Evolutionary conservation across 2,888 invertebrate genomes (phyloP).

Genomic region (Troides oblongomaculatus): DNA sequence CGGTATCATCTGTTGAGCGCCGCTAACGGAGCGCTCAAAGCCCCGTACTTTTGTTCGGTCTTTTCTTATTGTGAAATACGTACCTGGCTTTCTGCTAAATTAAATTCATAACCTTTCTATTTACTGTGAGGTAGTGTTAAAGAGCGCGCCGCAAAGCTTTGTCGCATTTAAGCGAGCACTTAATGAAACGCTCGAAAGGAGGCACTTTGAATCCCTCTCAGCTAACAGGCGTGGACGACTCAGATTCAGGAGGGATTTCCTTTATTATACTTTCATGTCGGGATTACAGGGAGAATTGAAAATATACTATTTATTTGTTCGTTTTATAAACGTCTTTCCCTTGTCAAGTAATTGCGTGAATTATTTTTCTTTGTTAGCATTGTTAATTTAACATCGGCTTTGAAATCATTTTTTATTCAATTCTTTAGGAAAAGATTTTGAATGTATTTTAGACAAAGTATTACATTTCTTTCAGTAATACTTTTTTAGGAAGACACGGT

Average conservation of each 20-base stretch:
- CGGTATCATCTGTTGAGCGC: conserved; percentile 4
- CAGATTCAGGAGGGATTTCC: conserved; percentile 57
- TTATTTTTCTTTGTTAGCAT: conserved; percentile 3
- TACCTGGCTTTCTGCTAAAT: conserved; percentile 31
- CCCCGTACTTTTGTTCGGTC: conserved; percentile 9
- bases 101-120: conserved; percentile 41
- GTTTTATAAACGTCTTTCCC: conserved; percentile 17
- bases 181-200: conserved; percentile 62
- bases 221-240: conserved; percentile 44
- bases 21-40: conserved; percentile 14
- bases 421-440: neutral
- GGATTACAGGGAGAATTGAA: conserved; percentile 39
- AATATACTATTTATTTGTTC: conserved; percentile 32
- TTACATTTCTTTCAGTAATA: too few species aligned
- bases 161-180: conserved; percentile 56
- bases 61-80: conserved; percentile 25
- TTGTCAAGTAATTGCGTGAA: conserved; percentile 2
- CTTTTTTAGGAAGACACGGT: too few species aligned
- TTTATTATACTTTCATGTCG: conserved; percentile 53
- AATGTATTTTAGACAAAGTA: neutral
- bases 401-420: neutral
- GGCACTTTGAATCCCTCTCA: conserved; percentile 51
- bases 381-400: neutral
- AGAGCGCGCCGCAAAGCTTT: conserved; percentile 47
- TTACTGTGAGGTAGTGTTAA: conserved; percentile 36